phyloP scores from a whole-genome alignment of 2,888 invertebrate genomes.

The Slavum lentiscoides region DNA sequence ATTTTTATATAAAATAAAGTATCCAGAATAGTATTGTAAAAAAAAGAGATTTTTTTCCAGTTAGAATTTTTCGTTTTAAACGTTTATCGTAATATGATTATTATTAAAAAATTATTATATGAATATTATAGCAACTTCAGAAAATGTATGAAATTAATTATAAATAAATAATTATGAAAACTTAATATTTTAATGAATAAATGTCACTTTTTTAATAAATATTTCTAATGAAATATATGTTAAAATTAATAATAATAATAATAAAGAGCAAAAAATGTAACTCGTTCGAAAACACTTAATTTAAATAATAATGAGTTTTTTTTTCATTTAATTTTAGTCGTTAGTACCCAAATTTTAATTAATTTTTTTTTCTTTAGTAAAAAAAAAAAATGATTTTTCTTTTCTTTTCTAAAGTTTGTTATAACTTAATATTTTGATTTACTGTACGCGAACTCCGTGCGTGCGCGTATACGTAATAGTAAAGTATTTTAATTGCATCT shows the following conservation, averaged over 20 bases:
- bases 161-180: background rate
- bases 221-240: background rate
- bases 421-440: background rate
- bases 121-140: background rate
- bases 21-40: background rate
- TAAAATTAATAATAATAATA: constrained; percentile 1
- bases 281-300: background rate
- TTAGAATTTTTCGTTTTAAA: background rate
- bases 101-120: no score
- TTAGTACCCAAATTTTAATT: background rate
- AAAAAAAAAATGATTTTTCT: background rate
- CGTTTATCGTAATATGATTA: background rate
- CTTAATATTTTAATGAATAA: background rate
- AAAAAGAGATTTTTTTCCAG: no score
- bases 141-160: background rate
- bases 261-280: background rate
- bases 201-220: background rate
- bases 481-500: no score
- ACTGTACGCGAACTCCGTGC: no score
- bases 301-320: constrained; percentile 7
- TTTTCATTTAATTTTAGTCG: background rate
- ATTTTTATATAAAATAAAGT: background rate
- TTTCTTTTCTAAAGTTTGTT: background rate
- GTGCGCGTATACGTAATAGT: no score
- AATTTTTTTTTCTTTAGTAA: background rate